Percentiles rank a stretch among this genome's conserved stretches.
phyloP scores from a whole-genome alignment of 2,888 invertebrate genomes.

The Andrena trimmerana region DNA sequence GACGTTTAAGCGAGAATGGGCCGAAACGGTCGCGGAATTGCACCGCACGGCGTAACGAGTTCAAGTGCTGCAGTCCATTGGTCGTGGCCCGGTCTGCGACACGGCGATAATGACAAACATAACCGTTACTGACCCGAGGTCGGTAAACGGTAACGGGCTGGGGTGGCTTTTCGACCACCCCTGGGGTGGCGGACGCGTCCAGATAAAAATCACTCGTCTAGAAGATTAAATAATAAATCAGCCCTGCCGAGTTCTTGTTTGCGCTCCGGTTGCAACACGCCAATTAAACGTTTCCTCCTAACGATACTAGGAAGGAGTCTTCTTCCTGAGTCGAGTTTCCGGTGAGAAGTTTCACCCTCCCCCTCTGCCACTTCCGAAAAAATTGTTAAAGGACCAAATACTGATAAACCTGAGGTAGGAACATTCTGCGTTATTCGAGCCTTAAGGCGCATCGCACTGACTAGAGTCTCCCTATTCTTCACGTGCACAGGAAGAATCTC shows the following conservation, averaged over 20 bases:
- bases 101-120: conserved; percentile 82
- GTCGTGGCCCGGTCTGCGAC: conserved; percentile 69
- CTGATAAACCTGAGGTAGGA: neutral
- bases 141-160: conserved; percentile 77
- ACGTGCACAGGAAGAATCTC: too few species aligned
- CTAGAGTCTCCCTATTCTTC: too few species aligned
- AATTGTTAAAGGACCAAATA: neutral
- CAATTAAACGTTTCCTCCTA: conserved; percentile 57
- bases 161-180: conserved; percentile 73
- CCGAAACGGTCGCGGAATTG: conserved; percentile 67
- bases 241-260: conserved; percentile 40
- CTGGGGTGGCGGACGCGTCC: conserved; percentile 57
- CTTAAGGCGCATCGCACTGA: too few species aligned
- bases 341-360: conserved; percentile 7
- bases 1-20: conserved; percentile 71
- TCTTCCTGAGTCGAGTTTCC: conserved; percentile 29
- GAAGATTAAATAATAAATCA: conserved; percentile 81
- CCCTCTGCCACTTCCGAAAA: neutral
- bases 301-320: conserved; percentile 33
- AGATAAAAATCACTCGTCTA: conserved; percentile 80
- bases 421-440: neutral
- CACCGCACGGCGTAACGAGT: conserved; percentile 66
- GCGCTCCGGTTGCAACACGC: conserved; percentile 37
- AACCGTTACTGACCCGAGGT: conserved; percentile 79
- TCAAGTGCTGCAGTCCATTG: conserved; percentile 71